phyloP scores from a whole-genome alignment of 2,113 vertebrate genomes.

The Otis tarda region DNA sequence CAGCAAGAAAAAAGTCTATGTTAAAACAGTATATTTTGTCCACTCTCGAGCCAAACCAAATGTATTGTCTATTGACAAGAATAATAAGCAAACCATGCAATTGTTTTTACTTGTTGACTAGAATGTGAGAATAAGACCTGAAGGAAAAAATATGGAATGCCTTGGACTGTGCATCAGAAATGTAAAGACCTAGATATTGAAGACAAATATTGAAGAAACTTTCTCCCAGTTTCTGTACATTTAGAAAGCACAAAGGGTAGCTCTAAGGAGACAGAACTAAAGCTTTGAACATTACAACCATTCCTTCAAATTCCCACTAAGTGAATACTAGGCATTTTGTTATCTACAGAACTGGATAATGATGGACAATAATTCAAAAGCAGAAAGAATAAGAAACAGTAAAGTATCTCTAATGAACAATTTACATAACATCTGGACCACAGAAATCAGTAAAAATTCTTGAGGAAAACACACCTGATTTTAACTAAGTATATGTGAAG shows the following conservation, averaged over 20 bases:
- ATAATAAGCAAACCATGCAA: not conserved
- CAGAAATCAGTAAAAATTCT: not conserved
- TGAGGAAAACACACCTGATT: not conserved
- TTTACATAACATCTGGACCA: not conserved
- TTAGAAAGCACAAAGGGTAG: not conserved
- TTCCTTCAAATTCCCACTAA: not conserved
- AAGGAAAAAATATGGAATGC: not conserved
- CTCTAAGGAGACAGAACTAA: not conserved
- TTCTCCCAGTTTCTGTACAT: not conserved
- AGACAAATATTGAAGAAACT: not conserved
- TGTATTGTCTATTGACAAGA: not conserved
- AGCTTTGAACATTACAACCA: not conserved
- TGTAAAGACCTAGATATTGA: not conserved
- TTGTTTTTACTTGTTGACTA: not conserved
- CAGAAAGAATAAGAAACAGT: not conserved
- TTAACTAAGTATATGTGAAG: not conserved
- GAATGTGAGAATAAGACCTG: not conserved
- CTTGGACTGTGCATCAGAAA: not conserved
- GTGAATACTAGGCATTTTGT: not conserved
- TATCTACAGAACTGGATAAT: not conserved
- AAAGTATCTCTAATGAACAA: not conserved
- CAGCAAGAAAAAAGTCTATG: not conserved
- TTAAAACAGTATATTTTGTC: not conserved
- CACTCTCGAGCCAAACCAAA: not conserved
- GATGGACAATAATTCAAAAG: not conserved